Evolutionary conservation across 2,888 invertebrate genomes (phyloP), one percentile per base, ranked within the genome.

Genomic region (Drosophila ezoana): DNA sequence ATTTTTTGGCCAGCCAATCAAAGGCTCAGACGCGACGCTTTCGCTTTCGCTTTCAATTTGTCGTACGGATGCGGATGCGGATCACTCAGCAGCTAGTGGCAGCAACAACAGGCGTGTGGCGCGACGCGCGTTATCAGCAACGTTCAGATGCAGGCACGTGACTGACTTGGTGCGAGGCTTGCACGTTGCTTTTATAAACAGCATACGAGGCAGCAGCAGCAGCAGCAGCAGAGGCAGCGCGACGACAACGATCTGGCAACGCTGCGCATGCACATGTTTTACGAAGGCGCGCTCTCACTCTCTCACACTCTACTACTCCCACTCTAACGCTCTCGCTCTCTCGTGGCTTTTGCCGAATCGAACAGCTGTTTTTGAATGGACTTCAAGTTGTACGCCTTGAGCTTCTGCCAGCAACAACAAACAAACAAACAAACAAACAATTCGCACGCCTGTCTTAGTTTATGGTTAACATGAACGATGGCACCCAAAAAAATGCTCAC

Each of bases 61-160:
- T 56, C 79, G 76, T 72, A 63, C 69, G 70, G 49, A 63, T 69
- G 76, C 63, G 68, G 52, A 62, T 80, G 80, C 79, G 87, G 88
- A 87, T 82, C 86, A 87, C 82, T 79, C 71, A 82, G 64, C 77
- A 68, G 72, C 75, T 52, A 45, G 43, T 28, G 41, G 69, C 65
- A 65, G 69, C 67, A 64, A 67, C 71, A 61, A 67, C 52, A 38
- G 9, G 16, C 60, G 51, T 45, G 43, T 54, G 53, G 69, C 58
- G 73, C 87, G 69, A 71, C 87, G 76, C 79, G 79, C 73, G 62
- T 60, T 68, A 63, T 69, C 72, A 48, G 72, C 73, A 68, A 71
- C 84, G 81, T 90, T 79, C 75, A 70, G 71, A 74, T 81, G 79
- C 79, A 77, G 79, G 90, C 89, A 89, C 89, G 89, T 89, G 89